Conservation (phyloP, 2,888 invertebrate genomes). For the Cecidostiba fungosa region DNA sequence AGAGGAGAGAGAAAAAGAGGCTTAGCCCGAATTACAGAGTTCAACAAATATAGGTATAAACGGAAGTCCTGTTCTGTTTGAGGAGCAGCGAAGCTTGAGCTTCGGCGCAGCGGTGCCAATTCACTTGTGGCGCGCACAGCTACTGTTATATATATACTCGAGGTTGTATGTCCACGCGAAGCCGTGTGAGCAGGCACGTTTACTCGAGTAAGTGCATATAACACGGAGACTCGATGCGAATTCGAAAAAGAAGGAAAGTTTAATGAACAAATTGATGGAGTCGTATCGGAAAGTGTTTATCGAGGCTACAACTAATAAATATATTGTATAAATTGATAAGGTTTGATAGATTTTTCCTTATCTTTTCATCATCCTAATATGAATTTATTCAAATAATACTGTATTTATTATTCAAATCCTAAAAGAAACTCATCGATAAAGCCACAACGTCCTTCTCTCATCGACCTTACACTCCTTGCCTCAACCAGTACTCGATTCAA, state of each 20-base stretch:
- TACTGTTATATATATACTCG: slow-evolving; percentile 2
- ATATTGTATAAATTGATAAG: too few relatives aligned
- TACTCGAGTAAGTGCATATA: slow-evolving; percentile 59
- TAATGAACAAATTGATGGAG: too few relatives aligned
- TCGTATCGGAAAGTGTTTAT: too few relatives aligned
- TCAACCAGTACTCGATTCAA: neutral
- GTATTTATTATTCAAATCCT: too few relatives aligned
- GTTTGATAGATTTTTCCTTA: too few relatives aligned
- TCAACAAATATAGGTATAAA: slow-evolving; percentile 24
- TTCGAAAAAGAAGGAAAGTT: neutral
- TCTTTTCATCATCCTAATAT: too few relatives aligned
- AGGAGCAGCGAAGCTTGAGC: neutral
- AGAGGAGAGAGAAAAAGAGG: slow-evolving; percentile 6
- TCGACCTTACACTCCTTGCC: neutral
- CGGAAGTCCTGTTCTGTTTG: slow-evolving; percentile 24
- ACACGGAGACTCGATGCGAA: neutral
- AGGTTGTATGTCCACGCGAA: slow-evolving; percentile 36
- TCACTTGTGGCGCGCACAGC: slow-evolving; percentile 3
- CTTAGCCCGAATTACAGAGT: slow-evolving; percentile 5
- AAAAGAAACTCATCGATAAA: neutral
- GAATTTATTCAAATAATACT: too few relatives aligned
- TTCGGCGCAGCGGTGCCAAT: slow-evolving; percentile 28
- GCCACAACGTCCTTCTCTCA: neutral
- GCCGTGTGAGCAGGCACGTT: slow-evolving; percentile 23
- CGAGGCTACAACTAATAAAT: too few relatives aligned